Percentiles rank a stretch among this genome's conserved stretches.
phyloP scores from a whole-genome alignment of 2,797 vertebrate genomes.

The Myotis myotis region DNA sequence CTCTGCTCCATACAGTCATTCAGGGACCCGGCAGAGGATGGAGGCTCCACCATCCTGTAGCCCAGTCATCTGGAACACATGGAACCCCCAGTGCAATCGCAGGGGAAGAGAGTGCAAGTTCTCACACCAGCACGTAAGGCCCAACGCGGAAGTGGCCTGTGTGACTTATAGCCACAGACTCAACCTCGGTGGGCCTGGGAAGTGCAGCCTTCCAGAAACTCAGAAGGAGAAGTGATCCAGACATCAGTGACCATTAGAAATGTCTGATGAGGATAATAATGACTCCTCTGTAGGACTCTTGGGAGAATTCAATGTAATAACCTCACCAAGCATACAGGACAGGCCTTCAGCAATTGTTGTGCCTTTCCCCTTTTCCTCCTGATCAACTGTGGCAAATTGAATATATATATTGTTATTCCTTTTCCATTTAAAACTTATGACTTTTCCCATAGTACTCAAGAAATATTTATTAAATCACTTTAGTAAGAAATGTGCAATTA shows the following conservation, averaged over 20 bases:
- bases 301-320: neutral
- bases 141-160: neutral
- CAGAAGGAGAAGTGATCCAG: neutral
- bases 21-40: neutral
- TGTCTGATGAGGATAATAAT: neutral
- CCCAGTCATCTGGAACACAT: neutral
- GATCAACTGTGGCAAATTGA: neutral
- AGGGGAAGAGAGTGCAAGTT: neutral
- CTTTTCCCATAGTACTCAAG: neutral
- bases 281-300: neutral
- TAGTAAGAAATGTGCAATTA: neutral
- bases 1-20: neutral
- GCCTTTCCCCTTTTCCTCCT: neutral
- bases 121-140: neutral
- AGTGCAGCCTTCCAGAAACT: neutral
- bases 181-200: neutral
- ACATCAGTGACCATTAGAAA: neutral
- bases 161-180: neutral
- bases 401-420: neutral
- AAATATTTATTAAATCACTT: conserved; percentile 6
- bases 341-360: neutral
- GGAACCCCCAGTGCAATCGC: neutral
- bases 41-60: neutral
- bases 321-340: neutral
- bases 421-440: conserved; percentile 32